Base-by-base conservation (phyloP, 2,113 vertebrate genomes). In the Oryzias woworae region DNA sequence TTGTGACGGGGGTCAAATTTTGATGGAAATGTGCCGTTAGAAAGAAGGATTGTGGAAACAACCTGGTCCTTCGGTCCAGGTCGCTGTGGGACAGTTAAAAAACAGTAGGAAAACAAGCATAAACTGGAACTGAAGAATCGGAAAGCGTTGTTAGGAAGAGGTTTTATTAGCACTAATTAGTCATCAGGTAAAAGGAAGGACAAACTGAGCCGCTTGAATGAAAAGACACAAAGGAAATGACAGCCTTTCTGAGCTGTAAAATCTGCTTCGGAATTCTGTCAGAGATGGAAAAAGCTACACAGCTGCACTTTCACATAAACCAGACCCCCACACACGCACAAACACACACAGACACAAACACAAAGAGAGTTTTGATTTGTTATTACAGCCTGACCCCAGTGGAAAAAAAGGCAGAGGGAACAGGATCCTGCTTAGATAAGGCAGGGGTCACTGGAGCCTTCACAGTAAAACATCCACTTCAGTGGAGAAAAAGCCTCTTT, bases 401-500 rank as follows among this genome's bases (percentile, higher is more conserved):
- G 81, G 71, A 80, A 88, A 78, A 78, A 53, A 69, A 82, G 67
- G 72, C 56, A 3, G 53, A 49, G 58, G 78, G 74, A 85, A 88
- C 80, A 87, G 88, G 77, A 87, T 86, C 69, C 71, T 36, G 42
- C 55, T 45, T 55, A 67, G 84, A 88, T 88, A 91, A 87, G 73
- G 42, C 22, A 49, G 26, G 51, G 55, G 24, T 75, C 58, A 62
- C 44, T 43, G 54, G 63, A 73, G 62, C 61, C 62, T 56, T 54
- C 22, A 2, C 46, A 46, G 58, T 65, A 58, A 52, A 53, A 66
- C 51, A 43, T 5, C 45, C 8, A 45, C 28, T 51, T 36, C 26
- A 69, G 47, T 26, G 4, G 45, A 51, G 23, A 50, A 43, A 17
- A 64, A 24, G 16, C 7, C 13, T 26, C 36, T 31, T 31, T 20